These are phyloP conservation scores for Folsomia candida DNA, from an alignment of 2,888 invertebrate species.

Conservation along the genomic window DNA sequence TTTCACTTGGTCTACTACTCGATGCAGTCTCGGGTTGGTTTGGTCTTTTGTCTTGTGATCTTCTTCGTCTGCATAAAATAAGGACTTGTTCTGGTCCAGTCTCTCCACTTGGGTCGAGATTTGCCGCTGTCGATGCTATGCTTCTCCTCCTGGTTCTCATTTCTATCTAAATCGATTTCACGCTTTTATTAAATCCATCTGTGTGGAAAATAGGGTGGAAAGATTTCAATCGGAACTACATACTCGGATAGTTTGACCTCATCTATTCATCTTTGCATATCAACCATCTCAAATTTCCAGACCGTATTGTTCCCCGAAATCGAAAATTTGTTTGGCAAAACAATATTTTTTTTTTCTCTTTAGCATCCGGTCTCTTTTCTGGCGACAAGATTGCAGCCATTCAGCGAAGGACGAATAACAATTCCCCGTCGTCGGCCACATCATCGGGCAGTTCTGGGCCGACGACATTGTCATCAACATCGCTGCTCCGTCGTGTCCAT, in stretches of 20 bases:
- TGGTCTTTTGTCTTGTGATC: no score
- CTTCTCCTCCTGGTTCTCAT: no score
- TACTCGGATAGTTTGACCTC: not conserved
- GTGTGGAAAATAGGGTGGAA: conserved; percentile 25
- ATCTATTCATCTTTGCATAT: not conserved
- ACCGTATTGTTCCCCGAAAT: no score
- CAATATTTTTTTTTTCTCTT: conserved; percentile 13
- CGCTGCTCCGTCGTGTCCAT: not conserved
- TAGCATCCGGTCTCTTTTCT: conserved; percentile 54
- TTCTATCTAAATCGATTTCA: conserved; percentile 12
- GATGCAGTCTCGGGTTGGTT: no score
- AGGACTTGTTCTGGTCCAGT: no score
- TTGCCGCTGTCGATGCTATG: no score
- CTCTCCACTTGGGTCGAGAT: no score
- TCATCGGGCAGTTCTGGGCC: not conserved
- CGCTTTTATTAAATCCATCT: conserved; percentile 30
- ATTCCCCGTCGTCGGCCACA: conserved; percentile 51
- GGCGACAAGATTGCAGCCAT: conserved; percentile 90
- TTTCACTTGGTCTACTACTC: no score
- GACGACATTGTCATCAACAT: conserved; percentile 1
- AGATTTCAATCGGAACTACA: conserved; percentile 8
- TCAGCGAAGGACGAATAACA: conserved; percentile 66
- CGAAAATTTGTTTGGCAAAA: no score
- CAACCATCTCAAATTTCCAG: no score
- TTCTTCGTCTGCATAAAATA: no score